Conservation (phyloP, 2,888 invertebrate genomes). For the Pycnomerus fuliginosus region DNA sequence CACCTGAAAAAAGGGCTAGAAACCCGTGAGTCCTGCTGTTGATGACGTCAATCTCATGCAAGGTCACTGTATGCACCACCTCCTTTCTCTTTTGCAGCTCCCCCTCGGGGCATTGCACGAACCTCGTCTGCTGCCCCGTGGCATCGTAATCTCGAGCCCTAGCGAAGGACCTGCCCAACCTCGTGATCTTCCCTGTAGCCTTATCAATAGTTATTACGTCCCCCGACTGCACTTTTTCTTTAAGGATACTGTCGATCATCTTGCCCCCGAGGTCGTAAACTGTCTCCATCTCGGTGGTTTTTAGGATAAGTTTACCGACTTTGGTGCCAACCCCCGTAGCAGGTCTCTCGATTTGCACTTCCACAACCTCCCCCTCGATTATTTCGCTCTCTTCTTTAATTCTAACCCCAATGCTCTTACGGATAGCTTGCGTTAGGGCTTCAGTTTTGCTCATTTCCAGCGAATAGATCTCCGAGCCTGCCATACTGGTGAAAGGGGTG, state of each 20-base stretch:
- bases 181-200: conserved; percentile 66
- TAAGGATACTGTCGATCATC: conserved; percentile 95
- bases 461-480: conserved; percentile 97
- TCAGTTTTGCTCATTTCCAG: conserved; percentile 99
- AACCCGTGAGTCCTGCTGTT: conserved; percentile 98
- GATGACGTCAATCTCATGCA: conserved; percentile 99
- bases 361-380: conserved; percentile 98
- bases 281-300: conserved; percentile 99
- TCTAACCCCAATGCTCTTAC: conserved; percentile 96
- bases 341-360: conserved; percentile 93
- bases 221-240: conserved; percentile 93
- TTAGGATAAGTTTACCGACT: conserved; percentile 91
- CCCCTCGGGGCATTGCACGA: conserved; percentile 98
- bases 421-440: conserved; percentile 92
- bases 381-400: conserved; percentile 91
- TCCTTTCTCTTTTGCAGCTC: conserved; percentile 98
- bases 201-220: conserved; percentile 99
- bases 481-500: conserved; percentile 98
- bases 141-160: conserved; percentile 98
- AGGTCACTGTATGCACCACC: conserved; percentile 94
- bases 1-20: conserved; percentile 92
- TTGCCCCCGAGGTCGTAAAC: conserved; percentile 97
- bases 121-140: conserved; percentile 78
- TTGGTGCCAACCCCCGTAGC: conserved; percentile 86
- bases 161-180: conserved; percentile 91